A percentile compares a stretch with the other conserved stretches of the same genome.
Conservation (phyloP, 2,888 invertebrate species). For the Drosophila kambysellisi region DNA sequence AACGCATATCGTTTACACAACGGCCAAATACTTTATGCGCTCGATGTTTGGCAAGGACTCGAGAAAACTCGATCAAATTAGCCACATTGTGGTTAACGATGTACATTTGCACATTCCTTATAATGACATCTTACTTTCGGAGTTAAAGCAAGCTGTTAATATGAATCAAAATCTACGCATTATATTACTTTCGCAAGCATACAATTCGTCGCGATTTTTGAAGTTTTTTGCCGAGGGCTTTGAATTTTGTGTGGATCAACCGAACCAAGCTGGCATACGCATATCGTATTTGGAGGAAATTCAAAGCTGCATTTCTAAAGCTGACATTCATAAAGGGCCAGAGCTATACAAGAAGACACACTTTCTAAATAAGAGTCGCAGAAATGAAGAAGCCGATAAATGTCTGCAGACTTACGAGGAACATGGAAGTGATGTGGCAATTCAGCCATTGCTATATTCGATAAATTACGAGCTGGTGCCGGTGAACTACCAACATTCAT, state of each 20-base stretch:
- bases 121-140: slow-evolving; percentile 59
- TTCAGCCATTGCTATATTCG: slow-evolving; percentile 58
- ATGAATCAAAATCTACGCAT: slow-evolving; percentile 41
- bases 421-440: slow-evolving; percentile 48
- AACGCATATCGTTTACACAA: slow-evolving; percentile 57
- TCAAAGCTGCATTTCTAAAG: slow-evolving; percentile 29
- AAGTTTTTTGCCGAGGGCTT: slow-evolving; percentile 57
- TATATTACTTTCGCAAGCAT: slow-evolving; percentile 52
- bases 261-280: not conserved
- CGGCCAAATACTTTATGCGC: slow-evolving; percentile 53
- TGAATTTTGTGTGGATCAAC: slow-evolving; percentile 11
- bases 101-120: slow-evolving; percentile 57
- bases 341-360: slow-evolving; percentile 42
- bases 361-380: slow-evolving; percentile 24
- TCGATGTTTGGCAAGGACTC: slow-evolving; percentile 29
- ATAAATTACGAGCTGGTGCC: slow-evolving; percentile 60
- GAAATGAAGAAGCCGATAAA: slow-evolving; percentile 55
- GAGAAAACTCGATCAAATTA: slow-evolving; percentile 33
- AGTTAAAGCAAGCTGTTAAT: slow-evolving; percentile 44
- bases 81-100: slow-evolving; percentile 64
- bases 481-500: slow-evolving; percentile 62
- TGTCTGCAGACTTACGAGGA: slow-evolving; percentile 64
- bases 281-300: slow-evolving; percentile 63
- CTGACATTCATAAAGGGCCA: slow-evolving; percentile 32
- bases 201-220: slow-evolving; percentile 11